Evolutionary conservation across 2,113 vertebrate species (phyloP), one percentile per base, ranked within the genome.

Genomic region (Psettodes erumei): DNA sequence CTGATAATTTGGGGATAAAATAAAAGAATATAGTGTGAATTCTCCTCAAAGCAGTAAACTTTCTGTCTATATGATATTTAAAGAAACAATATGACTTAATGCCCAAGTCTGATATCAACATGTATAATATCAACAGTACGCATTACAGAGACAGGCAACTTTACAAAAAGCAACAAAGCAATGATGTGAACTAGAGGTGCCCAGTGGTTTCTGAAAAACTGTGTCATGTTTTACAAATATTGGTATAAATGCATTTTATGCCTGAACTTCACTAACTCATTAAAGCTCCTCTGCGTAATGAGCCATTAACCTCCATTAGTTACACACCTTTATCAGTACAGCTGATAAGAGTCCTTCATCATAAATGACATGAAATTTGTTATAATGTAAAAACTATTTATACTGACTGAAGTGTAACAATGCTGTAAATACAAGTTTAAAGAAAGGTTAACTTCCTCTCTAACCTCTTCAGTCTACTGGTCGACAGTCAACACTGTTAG

Each of bases 41-140:
- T n/a, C n/a, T 28, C 6, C 7, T 42, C 23, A 21, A 13, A 40
- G 23, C 1, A 4, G 47, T 40, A 5, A 53, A 16, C 1, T 48
- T 48, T 58, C 3, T 37, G 27, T 35, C 21, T 23, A 18, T 12
- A 0, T 16, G 30, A 7, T 40, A 1, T 4, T 30, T 30, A 23
- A 25, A 53, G 1, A 32, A 7, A 28, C 23, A 10, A 1, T 37
- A 21, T n/a, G 7, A 61, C 16, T 38, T 21, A 37, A 8, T 27
- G 30, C 85, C 83, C 83, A 86, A 38, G 88, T 78, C 86, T 84
- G 80, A 84, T 65, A 63, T 72, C 55, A 80, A 81, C 82, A 86
- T 73, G n/a, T 67, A 80, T 56, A 84, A 65, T 63, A 84, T 71
- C 28, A 80, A 81, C 81, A 83, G 38, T 65, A 58, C 61, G 82